A percentile compares a stretch with the other conserved stretches of the same genome.
Evolutionary conservation across 2,113 vertebrate genomes (phyloP).

Genomic region (Oenanthe oenanthe): DNA sequence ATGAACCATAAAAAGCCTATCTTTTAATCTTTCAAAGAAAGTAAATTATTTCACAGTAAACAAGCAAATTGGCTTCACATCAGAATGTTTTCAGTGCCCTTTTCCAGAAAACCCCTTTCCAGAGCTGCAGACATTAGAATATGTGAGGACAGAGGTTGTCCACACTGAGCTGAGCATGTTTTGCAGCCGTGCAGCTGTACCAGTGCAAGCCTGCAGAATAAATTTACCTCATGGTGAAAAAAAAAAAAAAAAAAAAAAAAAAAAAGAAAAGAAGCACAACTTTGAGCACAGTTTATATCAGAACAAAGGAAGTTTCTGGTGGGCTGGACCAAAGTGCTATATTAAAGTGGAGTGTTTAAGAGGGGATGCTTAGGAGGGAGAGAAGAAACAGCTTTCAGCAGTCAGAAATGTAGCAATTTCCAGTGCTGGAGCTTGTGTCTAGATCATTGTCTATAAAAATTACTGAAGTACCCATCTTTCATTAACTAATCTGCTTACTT

Average conservation of each 20-base stretch:
- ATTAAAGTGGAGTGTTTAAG: background rate
- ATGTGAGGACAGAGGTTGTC: background rate
- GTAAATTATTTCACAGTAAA: constrained; percentile 52
- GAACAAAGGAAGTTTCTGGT: background rate
- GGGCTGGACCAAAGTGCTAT: background rate
- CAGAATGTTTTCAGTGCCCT: background rate
- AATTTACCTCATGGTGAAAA: background rate
- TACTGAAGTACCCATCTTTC: background rate
- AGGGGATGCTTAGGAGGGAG: background rate
- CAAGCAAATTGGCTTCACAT: constrained; percentile 12
- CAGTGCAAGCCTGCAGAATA: background rate
- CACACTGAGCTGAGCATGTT: background rate
- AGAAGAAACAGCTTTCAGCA: background rate
- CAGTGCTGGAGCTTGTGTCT: background rate
- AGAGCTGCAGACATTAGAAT: background rate
- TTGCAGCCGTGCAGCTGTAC: background rate
- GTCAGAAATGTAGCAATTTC: background rate
- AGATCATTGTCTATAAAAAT: background rate
- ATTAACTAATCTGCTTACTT: background rate
- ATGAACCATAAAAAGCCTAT: constrained; percentile 33
- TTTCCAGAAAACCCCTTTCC: background rate
- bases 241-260: background rate
- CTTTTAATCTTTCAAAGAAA: constrained; percentile 53
- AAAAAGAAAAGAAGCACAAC: background rate
- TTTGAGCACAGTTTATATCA: background rate